phyloP scores from a whole-genome alignment of 1,140 invertebrate species.

The Meloidogyne exigua region DNA sequence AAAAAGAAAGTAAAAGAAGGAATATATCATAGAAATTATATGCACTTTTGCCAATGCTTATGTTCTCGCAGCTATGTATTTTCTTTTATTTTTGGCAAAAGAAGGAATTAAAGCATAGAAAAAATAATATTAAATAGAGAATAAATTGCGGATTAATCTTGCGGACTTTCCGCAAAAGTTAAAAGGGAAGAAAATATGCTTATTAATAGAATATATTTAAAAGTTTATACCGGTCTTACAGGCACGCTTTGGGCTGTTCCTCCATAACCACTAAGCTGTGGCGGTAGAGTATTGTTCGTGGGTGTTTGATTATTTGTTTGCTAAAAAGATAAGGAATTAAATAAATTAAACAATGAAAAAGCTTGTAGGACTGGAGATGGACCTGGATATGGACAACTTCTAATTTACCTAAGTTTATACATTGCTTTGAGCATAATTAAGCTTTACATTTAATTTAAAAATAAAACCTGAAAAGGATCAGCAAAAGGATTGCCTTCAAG shows the following conservation, averaged over 20 bases:
- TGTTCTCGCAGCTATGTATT: no score
- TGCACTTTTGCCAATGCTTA: neutral
- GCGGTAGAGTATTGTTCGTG: neutral
- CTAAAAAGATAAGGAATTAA: neutral
- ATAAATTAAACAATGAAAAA: no score
- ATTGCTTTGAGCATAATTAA: no score
- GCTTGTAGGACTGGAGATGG: no score
- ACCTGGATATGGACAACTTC: no score
- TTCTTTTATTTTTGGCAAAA: no score
- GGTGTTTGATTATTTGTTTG: neutral
- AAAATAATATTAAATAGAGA: no score
- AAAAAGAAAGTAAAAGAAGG: conserved; percentile 10
- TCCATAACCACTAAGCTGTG: conserved; percentile 35
- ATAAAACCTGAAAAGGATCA: conserved; percentile 59
- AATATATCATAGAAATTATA: neutral
- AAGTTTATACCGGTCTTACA: conserved; percentile 15
- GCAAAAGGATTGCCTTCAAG: conserved; percentile 60
- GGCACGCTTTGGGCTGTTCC: conserved; percentile 51
- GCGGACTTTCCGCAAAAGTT: no score
- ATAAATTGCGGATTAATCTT: no score
- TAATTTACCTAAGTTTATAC: no score
- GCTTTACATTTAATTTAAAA: neutral
- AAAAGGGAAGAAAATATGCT: no score
- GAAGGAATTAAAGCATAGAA: no score
- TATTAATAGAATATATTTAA: neutral